These are phyloP conservation scores for Drosophila kepulauana DNA, from an alignment of 1,140 invertebrate species.

Conservation along the genomic window DNA sequence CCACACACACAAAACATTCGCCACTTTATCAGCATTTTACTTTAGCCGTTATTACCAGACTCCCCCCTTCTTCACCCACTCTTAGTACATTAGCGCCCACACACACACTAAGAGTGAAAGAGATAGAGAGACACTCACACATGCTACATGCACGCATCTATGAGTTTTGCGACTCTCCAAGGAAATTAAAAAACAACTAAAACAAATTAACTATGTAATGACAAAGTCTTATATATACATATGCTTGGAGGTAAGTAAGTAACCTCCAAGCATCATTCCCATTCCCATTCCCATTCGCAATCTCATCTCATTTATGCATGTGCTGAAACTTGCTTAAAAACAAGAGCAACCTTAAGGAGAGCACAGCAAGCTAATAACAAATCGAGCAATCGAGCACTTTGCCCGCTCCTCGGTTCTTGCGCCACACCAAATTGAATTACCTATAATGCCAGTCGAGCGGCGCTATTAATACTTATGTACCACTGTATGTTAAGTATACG, in stretches of 20 bases:
- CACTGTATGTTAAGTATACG: slow-evolving; percentile 67
- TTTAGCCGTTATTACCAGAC: slow-evolving; percentile 76
- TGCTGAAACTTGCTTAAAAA: slow-evolving; percentile 11
- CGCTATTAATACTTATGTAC: neutral
- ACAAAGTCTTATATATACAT: slow-evolving; percentile 68
- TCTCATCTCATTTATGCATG: neutral
- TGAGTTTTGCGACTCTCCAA: slow-evolving; percentile 78
- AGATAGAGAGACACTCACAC: slow-evolving; percentile 4
- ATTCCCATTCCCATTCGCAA: neutral
- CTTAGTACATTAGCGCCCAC: slow-evolving; percentile 66
- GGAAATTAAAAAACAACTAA: slow-evolving; percentile 84
- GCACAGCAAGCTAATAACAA: slow-evolving; percentile 56
- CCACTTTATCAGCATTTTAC: slow-evolving; percentile 83
- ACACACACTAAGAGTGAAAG: neutral
- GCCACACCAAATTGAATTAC: slow-evolving; percentile 67
- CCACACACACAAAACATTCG: slow-evolving; percentile 48
- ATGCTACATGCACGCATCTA: slow-evolving; percentile 52
- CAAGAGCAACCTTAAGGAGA: slow-evolving; percentile 4
- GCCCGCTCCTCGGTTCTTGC: neutral
- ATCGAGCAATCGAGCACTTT: slow-evolving; percentile 58
- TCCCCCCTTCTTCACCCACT: slow-evolving; percentile 31
- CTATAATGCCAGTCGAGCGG: slow-evolving; percentile 52
- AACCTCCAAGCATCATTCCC: neutral
- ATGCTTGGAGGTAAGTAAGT: too few relatives aligned
- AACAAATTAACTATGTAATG: slow-evolving; percentile 84